Conservation (phyloP, 2,888 invertebrate species). For the Cotesia congregata region DNA sequence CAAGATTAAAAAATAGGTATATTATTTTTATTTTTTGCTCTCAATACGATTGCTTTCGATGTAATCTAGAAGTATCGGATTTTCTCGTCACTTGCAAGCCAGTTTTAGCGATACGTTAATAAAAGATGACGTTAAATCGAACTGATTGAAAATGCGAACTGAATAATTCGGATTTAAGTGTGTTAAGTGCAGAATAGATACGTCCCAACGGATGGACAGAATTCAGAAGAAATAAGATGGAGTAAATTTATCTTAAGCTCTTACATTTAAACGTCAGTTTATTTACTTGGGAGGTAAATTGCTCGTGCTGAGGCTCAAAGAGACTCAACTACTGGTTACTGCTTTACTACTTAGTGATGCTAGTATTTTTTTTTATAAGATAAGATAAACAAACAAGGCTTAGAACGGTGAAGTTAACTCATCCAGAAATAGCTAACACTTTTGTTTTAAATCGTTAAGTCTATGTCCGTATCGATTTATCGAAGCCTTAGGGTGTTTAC, state of each 20-base stretch:
- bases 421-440: background rate
- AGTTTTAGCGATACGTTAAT: background rate
- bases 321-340: too few relatives aligned
- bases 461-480: conserved; percentile 40
- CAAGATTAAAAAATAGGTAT: background rate
- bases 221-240: too few relatives aligned
- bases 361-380: background rate
- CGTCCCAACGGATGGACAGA: too few relatives aligned
- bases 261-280: background rate
- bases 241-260: background rate
- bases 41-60: background rate
- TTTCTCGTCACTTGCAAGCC: background rate
- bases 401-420: background rate
- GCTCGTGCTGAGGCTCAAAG: background rate
- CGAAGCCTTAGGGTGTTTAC: conserved; percentile 42
- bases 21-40: background rate
- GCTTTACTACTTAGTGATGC: too few relatives aligned
- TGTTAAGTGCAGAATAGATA: too few relatives aligned
- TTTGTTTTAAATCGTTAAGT: background rate
- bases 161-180: background rate
- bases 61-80: background rate
- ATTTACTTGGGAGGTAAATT: background rate
- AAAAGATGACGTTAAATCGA: background rate
- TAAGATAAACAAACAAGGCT: background rate
- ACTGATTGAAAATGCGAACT: background rate